Evolutionary conservation across 2,797 vertebrate genomes (phyloP).

Genomic region (Nyctibius grandis): DNA sequence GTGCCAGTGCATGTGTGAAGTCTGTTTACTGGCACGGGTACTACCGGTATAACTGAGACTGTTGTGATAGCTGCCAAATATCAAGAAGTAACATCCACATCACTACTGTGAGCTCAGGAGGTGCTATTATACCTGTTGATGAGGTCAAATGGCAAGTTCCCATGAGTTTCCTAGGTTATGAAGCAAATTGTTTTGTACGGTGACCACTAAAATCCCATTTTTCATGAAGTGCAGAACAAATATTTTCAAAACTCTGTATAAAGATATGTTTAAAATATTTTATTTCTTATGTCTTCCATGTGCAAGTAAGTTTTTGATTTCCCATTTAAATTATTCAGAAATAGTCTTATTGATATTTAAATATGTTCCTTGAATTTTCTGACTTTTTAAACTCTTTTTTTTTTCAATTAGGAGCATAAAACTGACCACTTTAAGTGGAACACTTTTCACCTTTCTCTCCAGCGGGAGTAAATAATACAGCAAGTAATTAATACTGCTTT

Average conservation of each 20-base stretch:
- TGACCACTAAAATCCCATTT: not conserved
- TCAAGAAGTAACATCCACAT: not conserved
- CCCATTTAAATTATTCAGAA: not conserved
- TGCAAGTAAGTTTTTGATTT: not conserved
- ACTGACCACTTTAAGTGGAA: not conserved
- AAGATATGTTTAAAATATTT: not conserved
- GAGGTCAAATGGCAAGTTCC: not conserved
- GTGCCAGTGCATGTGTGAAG: not conserved
- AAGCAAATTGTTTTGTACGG: not conserved
- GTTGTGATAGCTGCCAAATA: not conserved
- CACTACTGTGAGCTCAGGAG: not conserved
- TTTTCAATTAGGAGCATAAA: not conserved
- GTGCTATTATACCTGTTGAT: not conserved
- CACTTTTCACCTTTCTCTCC: not conserved
- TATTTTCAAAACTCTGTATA: not conserved
- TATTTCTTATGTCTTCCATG: not conserved
- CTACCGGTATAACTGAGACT: not conserved
- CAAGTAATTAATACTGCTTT: not conserved
- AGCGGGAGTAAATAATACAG: not conserved
- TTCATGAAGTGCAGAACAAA: not conserved
- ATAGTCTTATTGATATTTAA: not conserved
- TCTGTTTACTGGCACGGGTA: not conserved
- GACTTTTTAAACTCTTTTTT: not conserved
- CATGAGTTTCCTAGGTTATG: not conserved
- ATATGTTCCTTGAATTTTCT: not conserved